A percentile compares a stretch with the other conserved stretches of the same genome.
Conservation (phyloP, 2,113 vertebrate species). For the Atlantisia rogersi region DNA sequence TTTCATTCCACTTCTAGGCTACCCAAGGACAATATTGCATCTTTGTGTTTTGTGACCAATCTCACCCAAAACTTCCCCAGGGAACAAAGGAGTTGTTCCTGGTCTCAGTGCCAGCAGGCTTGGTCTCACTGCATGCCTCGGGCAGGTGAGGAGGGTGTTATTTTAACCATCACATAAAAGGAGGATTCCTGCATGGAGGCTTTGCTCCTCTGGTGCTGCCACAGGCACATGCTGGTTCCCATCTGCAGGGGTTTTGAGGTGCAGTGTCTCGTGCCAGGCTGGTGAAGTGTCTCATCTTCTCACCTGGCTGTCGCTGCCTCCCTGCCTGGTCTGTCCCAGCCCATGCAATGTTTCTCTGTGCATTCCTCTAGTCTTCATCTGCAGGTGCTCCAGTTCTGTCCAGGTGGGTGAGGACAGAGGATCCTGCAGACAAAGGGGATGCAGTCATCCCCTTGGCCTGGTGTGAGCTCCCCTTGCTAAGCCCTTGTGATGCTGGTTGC, state of each 20-base stretch:
- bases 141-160: neutral
- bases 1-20: neutral
- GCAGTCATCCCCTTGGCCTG: neutral
- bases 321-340: neutral
- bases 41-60: neutral
- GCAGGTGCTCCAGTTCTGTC: neutral
- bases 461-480: neutral
- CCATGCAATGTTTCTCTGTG: neutral
- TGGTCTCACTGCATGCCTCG: neutral
- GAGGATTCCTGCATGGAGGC: neutral
- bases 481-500: neutral
- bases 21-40: neutral
- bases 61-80: neutral
- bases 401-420: neutral
- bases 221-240: neutral
- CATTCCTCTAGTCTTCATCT: neutral
- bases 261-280: neutral
- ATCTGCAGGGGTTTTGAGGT: neutral
- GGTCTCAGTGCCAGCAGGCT: neutral
- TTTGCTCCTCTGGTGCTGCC: neutral
- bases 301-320: neutral
- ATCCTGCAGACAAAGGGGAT: neutral
- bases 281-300: neutral
- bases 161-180: neutral
- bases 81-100: neutral